Percentiles rank a stretch among this genome's conserved stretches.
phyloP scores from a whole-genome alignment of 2,113 vertebrate genomes.

The Paradisaea rubra region DNA sequence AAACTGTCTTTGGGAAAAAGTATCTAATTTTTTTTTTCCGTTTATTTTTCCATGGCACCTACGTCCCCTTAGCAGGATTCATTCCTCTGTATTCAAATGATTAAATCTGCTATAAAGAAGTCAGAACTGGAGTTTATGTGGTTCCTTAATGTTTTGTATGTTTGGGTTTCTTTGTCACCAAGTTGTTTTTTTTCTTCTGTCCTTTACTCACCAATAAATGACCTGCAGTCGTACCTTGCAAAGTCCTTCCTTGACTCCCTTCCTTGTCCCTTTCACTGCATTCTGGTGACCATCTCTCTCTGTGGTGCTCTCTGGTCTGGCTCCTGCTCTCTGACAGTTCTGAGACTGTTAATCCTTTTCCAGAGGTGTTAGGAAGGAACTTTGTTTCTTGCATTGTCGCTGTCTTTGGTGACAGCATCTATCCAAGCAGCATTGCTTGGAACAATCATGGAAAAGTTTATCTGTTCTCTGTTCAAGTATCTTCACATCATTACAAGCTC shows the following conservation, averaged over 20 bases:
- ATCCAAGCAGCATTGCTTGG: neutral
- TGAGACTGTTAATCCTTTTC: neutral
- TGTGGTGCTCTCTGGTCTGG: neutral
- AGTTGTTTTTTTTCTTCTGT: neutral
- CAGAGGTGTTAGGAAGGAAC: neutral
- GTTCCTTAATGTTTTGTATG: neutral
- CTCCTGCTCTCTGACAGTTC: neutral
- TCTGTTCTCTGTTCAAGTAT: neutral
- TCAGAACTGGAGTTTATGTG: neutral
- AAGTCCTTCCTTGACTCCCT: neutral
- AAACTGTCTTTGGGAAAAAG: neutral
- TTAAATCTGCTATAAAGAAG: neutral
- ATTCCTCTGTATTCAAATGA: neutral
- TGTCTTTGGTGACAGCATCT: neutral
- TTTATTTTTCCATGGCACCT: neutral
- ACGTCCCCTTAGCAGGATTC: neutral
- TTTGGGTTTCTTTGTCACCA: neutral
- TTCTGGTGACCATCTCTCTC: neutral
- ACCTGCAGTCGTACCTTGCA: fast-evolving
- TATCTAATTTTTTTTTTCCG: neutral
- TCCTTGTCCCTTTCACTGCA: neutral
- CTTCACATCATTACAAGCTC: neutral
- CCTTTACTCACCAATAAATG: neutral
- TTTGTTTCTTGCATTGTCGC: neutral
- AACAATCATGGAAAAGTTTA: neutral